phyloP scores from a whole-genome alignment of 2,797 vertebrate species.

The Macropodus opercularis region DNA sequence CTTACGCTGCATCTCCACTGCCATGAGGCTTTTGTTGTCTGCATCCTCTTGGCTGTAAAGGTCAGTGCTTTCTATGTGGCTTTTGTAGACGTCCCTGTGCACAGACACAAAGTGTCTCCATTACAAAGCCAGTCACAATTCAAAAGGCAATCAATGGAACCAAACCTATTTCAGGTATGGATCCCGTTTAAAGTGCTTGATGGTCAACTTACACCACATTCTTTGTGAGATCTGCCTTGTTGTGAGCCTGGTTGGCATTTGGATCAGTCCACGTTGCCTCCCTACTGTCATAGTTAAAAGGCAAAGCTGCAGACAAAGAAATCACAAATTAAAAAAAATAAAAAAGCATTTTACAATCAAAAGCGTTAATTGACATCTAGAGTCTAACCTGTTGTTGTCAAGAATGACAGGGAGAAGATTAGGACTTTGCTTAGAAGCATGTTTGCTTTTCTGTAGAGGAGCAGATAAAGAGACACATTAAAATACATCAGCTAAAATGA shows the following conservation, averaged over 20 bases:
- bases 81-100: conserved; percentile 78
- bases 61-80: conserved; percentile 68
- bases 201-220: conserved; percentile 71
- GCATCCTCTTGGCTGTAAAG: conserved; percentile 66
- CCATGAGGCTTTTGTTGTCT: conserved; percentile 56
- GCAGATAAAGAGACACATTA: conserved; percentile 28
- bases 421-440: conserved; percentile 70
- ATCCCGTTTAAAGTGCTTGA: background rate
- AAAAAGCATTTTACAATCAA: background rate
- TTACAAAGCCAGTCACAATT: conserved; percentile 1
- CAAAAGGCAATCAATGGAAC: background rate
- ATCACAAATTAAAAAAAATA: background rate
- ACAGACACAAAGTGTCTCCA: conserved; percentile 6
- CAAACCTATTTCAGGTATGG: background rate
- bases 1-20: conserved; percentile 74
- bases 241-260: conserved; percentile 72
- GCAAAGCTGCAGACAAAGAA: conserved; percentile 64
- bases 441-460: conserved; percentile 51
- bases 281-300: conserved; percentile 58
- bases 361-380: background rate
- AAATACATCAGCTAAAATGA: no score
- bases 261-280: conserved; percentile 59
- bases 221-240: conserved; percentile 69
- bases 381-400: conserved; percentile 64
- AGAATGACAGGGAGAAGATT: conserved; percentile 63